Evolutionary conservation across 2,797 vertebrate species (phyloP).

Genomic region (Spinus pinus): DNA sequence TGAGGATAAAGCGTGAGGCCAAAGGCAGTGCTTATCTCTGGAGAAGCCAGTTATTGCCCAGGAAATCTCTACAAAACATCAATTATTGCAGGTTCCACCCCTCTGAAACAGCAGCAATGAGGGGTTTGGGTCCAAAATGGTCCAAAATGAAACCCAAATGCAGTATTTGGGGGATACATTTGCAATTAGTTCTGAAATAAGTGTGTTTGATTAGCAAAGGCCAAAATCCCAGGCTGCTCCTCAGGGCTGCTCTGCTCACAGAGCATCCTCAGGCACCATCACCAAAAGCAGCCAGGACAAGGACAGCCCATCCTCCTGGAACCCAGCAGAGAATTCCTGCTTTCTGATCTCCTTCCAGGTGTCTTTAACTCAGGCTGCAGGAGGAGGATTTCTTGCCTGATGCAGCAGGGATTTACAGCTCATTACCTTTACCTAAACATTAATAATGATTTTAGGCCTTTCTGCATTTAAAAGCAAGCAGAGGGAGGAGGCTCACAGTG

Average conservation of each 20-base stretch:
- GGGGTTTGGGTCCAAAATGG: neutral
- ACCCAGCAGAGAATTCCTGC: fast-evolving
- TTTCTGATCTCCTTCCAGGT: fast-evolving
- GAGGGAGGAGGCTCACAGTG: neutral
- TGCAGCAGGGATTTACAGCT: neutral
- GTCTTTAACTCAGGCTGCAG: neutral
- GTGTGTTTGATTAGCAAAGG: neutral
- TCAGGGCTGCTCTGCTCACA: neutral
- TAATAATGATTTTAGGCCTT: neutral
- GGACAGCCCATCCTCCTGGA: neutral
- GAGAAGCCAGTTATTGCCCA: slow-evolving; percentile 38
- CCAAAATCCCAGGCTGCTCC: fast-evolving
- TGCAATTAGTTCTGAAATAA: neutral
- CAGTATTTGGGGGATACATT: neutral
- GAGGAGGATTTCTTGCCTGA: neutral
- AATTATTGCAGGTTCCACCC: neutral
- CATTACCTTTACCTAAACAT: neutral
- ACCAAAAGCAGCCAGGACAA: neutral
- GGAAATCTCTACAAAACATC: slow-evolving; percentile 1
- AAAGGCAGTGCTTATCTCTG: slow-evolving; percentile 28
- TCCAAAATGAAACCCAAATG: fast-evolving
- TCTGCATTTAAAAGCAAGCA: neutral
- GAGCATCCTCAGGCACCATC: neutral
- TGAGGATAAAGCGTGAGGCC: slow-evolving; percentile 61
- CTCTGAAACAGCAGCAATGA: neutral